Conservation (phyloP, 2,888 invertebrate species). For the Trypoxylon attenuatum region DNA sequence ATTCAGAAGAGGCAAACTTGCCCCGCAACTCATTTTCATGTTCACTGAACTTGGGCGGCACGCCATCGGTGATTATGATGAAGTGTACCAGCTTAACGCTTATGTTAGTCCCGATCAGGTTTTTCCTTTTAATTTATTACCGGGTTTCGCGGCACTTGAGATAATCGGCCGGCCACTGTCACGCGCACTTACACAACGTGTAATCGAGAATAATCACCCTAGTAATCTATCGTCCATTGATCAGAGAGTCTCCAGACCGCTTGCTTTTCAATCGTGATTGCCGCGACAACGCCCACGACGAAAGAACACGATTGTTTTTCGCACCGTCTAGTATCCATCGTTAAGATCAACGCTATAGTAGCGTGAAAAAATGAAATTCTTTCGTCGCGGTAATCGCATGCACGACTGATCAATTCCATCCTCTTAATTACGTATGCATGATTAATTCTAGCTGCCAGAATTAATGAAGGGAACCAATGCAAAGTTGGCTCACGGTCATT, state of each 20-base stretch:
- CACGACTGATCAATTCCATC: background rate
- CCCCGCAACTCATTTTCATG: constrained; percentile 35
- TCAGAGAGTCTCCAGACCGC: constrained; percentile 43
- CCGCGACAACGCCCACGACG: constrained; percentile 2
- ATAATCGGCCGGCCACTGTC: constrained; percentile 58
- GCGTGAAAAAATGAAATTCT: constrained; percentile 33
- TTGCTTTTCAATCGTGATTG: constrained; percentile 17
- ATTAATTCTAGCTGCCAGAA: constrained; percentile 18
- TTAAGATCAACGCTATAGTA: too few relatives aligned
- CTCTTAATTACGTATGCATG: constrained; percentile 1
- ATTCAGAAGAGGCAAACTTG: constrained; percentile 3
- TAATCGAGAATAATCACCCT: constrained; percentile 65
- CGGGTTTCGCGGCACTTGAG: constrained; percentile 40
- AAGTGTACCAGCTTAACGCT: constrained; percentile 32
- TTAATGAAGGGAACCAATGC: background rate
- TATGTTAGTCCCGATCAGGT: constrained; percentile 16
- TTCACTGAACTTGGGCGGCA: constrained; percentile 33
- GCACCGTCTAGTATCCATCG: too few relatives aligned
- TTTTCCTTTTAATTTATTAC: constrained; percentile 46
- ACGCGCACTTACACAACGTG: constrained; percentile 65
- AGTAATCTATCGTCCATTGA: constrained; percentile 51
- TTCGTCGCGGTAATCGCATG: background rate
- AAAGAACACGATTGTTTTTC: constrained; percentile 41
- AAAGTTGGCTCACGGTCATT: background rate
- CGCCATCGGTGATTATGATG: constrained; percentile 35